Evolutionary conservation across 2,113 vertebrate species (phyloP), one percentile per base, ranked within the genome.

Genomic region (Oplegnathus fasciatus): DNA sequence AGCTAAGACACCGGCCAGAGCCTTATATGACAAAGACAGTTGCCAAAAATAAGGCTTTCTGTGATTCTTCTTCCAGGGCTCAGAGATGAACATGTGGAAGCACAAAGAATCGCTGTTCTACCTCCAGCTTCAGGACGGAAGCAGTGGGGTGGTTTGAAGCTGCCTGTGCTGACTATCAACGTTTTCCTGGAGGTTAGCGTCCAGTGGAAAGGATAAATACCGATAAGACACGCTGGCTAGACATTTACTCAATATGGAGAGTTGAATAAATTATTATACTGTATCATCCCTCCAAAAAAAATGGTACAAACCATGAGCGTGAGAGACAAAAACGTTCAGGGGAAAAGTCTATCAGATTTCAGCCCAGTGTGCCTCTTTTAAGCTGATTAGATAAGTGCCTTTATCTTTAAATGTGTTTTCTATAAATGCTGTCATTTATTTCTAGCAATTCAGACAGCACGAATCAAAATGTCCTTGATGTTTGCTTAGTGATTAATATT

Each of bases 401-500:
- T 91, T 88, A 89, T 90, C 89, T 83, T 82, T 82, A 84, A 91
- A 90, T 85, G 64, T 88, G 80, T 89, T 93, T 87, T 86, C 79
- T 75, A 81, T 88, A 83, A 89, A 90, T 87, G 85, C 65, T 87
- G 89, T 85, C 91, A 86, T 91, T 92, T 86, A 88, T 91, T 91
- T 87, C 54, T 37, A 78, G 62, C 76, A 88, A 82, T 94, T 93
- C 81, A 90, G 89, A 93, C 86, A 78, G 88, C 85, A 82, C 54
- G 10, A 83, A 90, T 91, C 81, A 93, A 93, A 91, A 92, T 67
- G 68, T 83, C 81, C 82, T 75, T 88, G 91, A 93, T 94, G 91
- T 94, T 93, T 90, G 88, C 84, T 89, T 67, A 83, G 84, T 89
- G 92, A 94, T 94, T 91, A 93, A 92, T 85, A 88, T 83, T 83